Base-by-base conservation (phyloP, 2,888 invertebrate species). In the Diplolepis rosae region DNA sequence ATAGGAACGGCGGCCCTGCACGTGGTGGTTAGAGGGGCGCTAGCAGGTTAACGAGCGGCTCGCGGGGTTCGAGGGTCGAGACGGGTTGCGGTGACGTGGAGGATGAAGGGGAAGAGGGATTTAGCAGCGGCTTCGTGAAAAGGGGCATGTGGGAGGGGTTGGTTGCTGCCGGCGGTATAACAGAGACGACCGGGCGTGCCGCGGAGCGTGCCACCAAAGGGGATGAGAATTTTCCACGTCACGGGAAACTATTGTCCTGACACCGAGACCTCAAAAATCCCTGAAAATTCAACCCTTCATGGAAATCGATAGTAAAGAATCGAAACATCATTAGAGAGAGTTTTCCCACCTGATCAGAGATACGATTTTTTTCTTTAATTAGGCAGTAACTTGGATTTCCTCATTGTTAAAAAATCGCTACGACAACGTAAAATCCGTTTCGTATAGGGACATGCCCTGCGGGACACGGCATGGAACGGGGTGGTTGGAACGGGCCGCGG, bases 141-240 rank as follows among this genome's bases (percentile, higher is more conserved):
- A 54, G 18, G 80, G 79, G 75, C 76, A 75, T 45, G 7, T 18
- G 77, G 80, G 80, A 80, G 81, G 79, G 79, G 82, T 83, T 85
- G 84, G 85, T 82, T 83, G 87, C 87, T 85, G 86, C 86, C 84
- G 85, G 86, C 86, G 84, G 86, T 87, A 87, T 86, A 87, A 87
- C 87, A 85, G 86, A 87, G 87, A 87, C 87, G 86, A 84, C 84
- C 88, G 88, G 88, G 88, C 88, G 88, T 88, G 88, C 88, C 88
- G 88, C 88, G 86, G 87, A 88, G 88, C 88, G 88, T 88, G 88
- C 88, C 88, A 87, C 87, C 85, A 86, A 87, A 86, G 88, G 88
- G 88, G 88, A 87, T 88, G 88, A 83, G 88, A 86, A 85, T 85
- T 87, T 85, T 84, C 82, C 80, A 81, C 81, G 74, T 70, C 71